Conservation (phyloP, 2,113 vertebrate genomes). For the Amblyopsis rosae region DNA sequence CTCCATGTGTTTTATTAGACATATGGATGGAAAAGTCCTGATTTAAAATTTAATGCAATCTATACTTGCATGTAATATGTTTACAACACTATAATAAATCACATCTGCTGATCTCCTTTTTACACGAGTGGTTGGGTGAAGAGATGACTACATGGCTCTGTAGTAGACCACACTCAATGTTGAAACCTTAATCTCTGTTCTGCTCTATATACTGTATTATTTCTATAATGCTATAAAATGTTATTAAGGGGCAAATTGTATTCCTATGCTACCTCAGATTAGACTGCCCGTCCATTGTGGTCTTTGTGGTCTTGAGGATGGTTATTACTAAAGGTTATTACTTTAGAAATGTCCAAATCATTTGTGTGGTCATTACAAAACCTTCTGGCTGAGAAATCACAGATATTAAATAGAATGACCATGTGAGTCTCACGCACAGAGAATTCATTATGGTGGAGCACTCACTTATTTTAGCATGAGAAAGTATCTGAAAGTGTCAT, state of each 20-base stretch:
- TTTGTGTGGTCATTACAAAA: slow-evolving; percentile 54
- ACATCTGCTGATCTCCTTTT: slow-evolving; percentile 52
- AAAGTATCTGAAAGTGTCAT: slow-evolving; percentile 55
- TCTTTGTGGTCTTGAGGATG: slow-evolving; percentile 55
- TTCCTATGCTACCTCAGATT: slow-evolving; percentile 63
- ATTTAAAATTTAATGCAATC: no score
- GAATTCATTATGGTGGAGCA: slow-evolving; percentile 51
- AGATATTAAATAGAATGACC: slow-evolving; percentile 11
- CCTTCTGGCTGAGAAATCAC: slow-evolving; percentile 56
- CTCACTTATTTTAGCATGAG: slow-evolving; percentile 49
- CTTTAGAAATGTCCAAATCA: slow-evolving; percentile 37
- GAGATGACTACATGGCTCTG: slow-evolving; percentile 57
- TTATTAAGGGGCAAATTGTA: slow-evolving; percentile 65
- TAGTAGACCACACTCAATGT: slow-evolving; percentile 81
- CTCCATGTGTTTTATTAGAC: not conserved
- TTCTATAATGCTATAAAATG: slow-evolving; percentile 69
- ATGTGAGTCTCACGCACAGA: slow-evolving; percentile 54
- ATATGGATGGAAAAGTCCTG: no score
- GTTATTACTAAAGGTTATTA: slow-evolving; percentile 7
- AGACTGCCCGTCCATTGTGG: slow-evolving; percentile 56
- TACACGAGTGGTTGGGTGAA: slow-evolving; percentile 42
- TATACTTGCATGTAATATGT: no score
- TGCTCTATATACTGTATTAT: slow-evolving; percentile 58
- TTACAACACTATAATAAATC: not conserved
- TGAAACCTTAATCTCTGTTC: slow-evolving; percentile 36